Percentiles rank a stretch among this genome's conserved stretches.
phyloP scores from a whole-genome alignment of 1,140 invertebrate species.

The Calephelis virginiensis region DNA sequence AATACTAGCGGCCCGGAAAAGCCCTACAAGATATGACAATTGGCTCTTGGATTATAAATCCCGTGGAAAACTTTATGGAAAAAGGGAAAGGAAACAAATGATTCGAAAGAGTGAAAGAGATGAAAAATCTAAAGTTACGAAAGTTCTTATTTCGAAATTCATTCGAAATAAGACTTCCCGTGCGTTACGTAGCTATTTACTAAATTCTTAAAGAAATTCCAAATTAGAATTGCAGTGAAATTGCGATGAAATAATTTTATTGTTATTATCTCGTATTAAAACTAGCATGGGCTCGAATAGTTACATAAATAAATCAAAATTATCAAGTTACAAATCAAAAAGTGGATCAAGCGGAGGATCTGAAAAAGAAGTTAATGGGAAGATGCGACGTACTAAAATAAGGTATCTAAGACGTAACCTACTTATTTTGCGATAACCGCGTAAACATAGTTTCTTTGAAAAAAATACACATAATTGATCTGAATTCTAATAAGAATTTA shows the following conservation, averaged over 20 bases:
- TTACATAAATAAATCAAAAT: conserved; percentile 60
- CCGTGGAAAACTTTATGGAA: conserved; percentile 51
- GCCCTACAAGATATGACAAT: background rate
- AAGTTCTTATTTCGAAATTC: conserved; percentile 38
- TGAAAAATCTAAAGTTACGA: conserved; percentile 55
- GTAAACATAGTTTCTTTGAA: no score
- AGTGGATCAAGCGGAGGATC: conserved; percentile 64
- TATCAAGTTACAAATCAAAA: conserved; percentile 49
- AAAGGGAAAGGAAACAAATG: conserved; percentile 47
- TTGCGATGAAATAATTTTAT: conserved; percentile 31
- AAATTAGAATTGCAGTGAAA: background rate
- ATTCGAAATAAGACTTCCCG: conserved; percentile 13
- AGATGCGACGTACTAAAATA: conserved; percentile 58
- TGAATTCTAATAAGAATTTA: no score
- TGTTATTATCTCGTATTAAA: conserved; percentile 27
- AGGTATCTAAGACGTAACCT: conserved; percentile 39
- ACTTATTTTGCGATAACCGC: conserved; percentile 15
- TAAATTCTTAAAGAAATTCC: background rate
- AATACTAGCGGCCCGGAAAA: no score
- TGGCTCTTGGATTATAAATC: conserved; percentile 47
- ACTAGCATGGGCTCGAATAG: conserved; percentile 68
- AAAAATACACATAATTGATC: no score
- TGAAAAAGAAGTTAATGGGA: conserved; percentile 67
- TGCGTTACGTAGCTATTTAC: conserved; percentile 24
- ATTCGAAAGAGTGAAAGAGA: conserved; percentile 47